Percentiles rank a stretch among this genome's conserved stretches.
Evolutionary conservation across 1,140 invertebrate genomes (phyloP).

Genomic region (Pteromalus puparum): DNA sequence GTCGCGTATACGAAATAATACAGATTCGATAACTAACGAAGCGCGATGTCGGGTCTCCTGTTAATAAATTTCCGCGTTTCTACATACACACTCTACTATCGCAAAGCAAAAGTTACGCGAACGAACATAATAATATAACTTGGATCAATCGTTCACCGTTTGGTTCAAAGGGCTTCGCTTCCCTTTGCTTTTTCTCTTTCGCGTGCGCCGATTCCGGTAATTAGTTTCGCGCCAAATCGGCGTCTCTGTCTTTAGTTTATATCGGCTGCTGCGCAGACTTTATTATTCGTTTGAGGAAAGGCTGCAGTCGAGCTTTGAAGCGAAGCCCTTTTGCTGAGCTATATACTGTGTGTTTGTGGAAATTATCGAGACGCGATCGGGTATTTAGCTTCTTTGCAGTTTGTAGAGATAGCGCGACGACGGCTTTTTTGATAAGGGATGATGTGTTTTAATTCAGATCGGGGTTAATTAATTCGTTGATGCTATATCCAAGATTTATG

Average conservation of each 20-base stretch:
- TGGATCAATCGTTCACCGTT: constrained; percentile 26
- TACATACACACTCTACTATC: too few species aligned
- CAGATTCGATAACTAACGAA: background rate
- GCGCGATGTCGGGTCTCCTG: background rate
- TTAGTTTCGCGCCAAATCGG: constrained; percentile 18
- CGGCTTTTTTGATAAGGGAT: too few species aligned
- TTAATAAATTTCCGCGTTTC: background rate
- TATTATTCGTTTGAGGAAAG: background rate
- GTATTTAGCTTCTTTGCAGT: too few species aligned
- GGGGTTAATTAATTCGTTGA: too few species aligned
- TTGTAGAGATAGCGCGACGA: too few species aligned
- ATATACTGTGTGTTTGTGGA: background rate
- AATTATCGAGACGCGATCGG: too few species aligned
- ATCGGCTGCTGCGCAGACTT: background rate
- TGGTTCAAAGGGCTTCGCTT: constrained; percentile 33
- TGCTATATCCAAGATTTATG: too few species aligned
- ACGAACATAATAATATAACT: too few species aligned
- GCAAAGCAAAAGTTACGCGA: constrained; percentile 22
- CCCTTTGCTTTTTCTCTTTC: background rate
- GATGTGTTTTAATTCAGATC: too few species aligned
- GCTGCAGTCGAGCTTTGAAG: background rate
- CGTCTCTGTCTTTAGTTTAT: constrained; percentile 5
- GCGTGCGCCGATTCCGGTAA: constrained; percentile 15
- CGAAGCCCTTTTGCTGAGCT: background rate
- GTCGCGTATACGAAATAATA: too few species aligned